Evolutionary conservation across 2,113 vertebrate species (phyloP).

Genomic region (Capra hircus): DNA sequence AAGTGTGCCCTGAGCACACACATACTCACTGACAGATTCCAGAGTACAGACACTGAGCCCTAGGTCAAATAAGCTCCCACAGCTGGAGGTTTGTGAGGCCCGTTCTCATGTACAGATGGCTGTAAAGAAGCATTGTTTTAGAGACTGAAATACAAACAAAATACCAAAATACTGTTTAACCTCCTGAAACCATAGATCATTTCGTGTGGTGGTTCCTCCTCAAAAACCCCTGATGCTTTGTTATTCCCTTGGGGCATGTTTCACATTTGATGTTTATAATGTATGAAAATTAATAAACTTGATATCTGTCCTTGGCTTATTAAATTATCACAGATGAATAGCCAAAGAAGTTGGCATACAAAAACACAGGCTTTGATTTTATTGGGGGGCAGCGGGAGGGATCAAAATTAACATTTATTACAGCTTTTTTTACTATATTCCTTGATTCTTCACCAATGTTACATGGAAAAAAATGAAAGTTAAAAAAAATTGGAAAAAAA

Average conservation of each 20-base stretch:
- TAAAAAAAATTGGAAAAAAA: conserved; percentile 76
- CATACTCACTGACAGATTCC: not conserved
- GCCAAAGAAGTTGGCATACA: not conserved
- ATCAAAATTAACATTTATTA: not conserved
- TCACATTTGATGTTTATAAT: not conserved
- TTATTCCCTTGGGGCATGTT: not conserved
- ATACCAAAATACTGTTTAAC: not conserved
- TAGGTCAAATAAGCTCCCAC: too few relatives aligned
- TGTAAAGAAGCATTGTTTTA: not conserved
- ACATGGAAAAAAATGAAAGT: not conserved
- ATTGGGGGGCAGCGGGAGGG: fast-evolving
- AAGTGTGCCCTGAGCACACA: not conserved
- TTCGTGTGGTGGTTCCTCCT: not conserved
- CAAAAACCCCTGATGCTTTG: not conserved
- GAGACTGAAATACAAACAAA: not conserved
- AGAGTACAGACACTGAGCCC: not conserved
- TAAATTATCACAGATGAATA: not conserved
- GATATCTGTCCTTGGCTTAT: not conserved
- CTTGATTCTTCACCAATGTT: not conserved
- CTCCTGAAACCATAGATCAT: not conserved
- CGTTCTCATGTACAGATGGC: not conserved
- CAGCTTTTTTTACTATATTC: not conserved
- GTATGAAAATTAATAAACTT: not conserved
- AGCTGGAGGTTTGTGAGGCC: not conserved
- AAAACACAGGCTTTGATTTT: not conserved